phyloP scores from a whole-genome alignment of 2,797 vertebrate species.

The Percopsis omiscomaycus region DNA sequence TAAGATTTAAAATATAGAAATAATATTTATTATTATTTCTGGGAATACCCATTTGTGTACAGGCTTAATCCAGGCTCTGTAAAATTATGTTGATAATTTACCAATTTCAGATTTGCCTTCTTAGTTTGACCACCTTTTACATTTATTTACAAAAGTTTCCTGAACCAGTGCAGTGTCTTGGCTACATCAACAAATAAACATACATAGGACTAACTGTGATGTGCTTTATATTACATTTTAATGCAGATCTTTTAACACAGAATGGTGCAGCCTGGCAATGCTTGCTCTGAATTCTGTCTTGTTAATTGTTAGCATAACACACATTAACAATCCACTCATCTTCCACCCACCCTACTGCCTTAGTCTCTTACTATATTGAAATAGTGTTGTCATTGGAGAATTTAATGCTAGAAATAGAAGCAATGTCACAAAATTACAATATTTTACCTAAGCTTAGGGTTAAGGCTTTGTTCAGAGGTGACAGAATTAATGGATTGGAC shows the following conservation, averaged over 20 bases:
- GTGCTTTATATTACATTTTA: no score
- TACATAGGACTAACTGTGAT: no score
- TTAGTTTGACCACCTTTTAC: not conserved
- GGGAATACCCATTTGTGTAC: no score
- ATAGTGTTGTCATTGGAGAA: not conserved
- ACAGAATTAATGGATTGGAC: not conserved
- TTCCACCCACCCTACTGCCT: no score
- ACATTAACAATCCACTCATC: constrained; percentile 1
- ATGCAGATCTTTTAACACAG: constrained; percentile 6
- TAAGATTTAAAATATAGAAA: no score
- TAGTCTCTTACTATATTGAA: not conserved
- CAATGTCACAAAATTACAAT: not conserved
- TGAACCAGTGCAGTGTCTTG: constrained; percentile 6
- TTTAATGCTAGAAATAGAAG: not conserved
- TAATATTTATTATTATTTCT: no score
- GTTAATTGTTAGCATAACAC: constrained; percentile 19
- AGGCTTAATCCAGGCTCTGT: not conserved
- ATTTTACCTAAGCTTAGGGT: not conserved
- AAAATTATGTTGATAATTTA: constrained; percentile 3
- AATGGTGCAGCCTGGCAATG: constrained; percentile 1
- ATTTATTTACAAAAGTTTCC: not conserved
- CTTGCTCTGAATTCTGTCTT: no score
- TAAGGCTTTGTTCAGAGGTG: not conserved
- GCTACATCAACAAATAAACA: constrained; percentile 2
- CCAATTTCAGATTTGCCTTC: not conserved